Evolutionary conservation across 2,113 vertebrate species (phyloP).

Genomic region (Saguinus midas): DNA sequence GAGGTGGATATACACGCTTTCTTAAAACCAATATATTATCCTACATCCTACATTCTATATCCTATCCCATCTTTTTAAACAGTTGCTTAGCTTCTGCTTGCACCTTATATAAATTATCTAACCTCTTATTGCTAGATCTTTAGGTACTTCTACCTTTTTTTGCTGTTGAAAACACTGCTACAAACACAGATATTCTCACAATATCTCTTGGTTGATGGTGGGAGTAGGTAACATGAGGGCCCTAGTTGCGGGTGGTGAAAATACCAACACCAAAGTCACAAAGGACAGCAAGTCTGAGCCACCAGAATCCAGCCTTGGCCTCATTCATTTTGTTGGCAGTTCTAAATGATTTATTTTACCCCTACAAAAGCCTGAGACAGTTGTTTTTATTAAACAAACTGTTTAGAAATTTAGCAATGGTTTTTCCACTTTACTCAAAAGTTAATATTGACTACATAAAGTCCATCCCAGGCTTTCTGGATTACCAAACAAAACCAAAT

Average conservation of each 20-base stretch:
- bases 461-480: conserved; percentile 5
- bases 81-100: neutral
- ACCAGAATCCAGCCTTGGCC: neutral
- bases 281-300: neutral
- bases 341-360: neutral
- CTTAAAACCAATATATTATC: neutral
- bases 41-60: neutral
- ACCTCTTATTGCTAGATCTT: neutral
- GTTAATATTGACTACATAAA: neutral
- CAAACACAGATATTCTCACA: neutral
- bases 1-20: neutral
- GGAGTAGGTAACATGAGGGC: neutral
- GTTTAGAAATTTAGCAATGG: neutral
- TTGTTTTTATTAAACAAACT: neutral
- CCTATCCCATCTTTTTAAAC: neutral
- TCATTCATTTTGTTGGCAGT: neutral
- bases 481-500: conserved; percentile 36
- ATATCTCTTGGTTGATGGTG: neutral
- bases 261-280: neutral
- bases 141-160: neutral
- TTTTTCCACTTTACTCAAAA: neutral
- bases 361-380: neutral
- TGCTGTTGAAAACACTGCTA: neutral
- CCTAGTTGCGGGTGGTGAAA: neutral
- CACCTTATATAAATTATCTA: neutral